Base-by-base conservation (phyloP, 2,797 vertebrate genomes). In the Apodemus agrarius region DNA sequence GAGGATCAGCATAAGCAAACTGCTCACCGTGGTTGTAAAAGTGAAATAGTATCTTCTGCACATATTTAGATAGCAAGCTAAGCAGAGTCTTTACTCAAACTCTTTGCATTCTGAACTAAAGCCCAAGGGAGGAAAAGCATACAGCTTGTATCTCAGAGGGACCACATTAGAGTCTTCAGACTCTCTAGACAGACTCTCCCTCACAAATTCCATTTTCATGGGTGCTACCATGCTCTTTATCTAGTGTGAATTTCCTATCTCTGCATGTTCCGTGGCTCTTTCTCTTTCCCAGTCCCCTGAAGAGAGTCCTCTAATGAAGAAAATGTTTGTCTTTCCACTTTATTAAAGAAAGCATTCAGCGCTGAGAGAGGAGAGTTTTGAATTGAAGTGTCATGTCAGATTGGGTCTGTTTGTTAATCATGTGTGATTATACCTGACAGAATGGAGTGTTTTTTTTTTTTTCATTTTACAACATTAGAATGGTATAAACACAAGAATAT, bases 311-410 rank as follows among this genome's bases (percentile, higher is more conserved):
- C 37, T 95, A 93, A 93, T 94, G 81, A 94, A 95, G 88, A 93
- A 93, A 92, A 80, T 85, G 91, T 21, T 95, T 76, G 43, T n/a
- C 82, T 95, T 94, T 92, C 83, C 37, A 72, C 43, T 93, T 93
- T 95, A 95, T 90, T 87, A 96, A 96, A 57, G 93, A 87, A 96
- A 91, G 86, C 46, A 82, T 93, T 92, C 37, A 87, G 96, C 72
- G 84, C n/a, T n/a, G 29, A 40, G 31, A 65, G 92, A 96, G 31
- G 92, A 31, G 87, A 69, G 12, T 92, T 96, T 96, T 76, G 94
- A 93, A 40, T 74, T 81, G 34, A 91, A 78, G 16, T 96, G n/a
- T 91, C 79, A 34, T 80, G 65, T 82, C 84, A 96, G 31, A 90
- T 81, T 72, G 2, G 90, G 4, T 84, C 83, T 92, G 69, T 86